phyloP scores from a whole-genome alignment of 2,797 vertebrate species.

The Scleropages formosus region DNA sequence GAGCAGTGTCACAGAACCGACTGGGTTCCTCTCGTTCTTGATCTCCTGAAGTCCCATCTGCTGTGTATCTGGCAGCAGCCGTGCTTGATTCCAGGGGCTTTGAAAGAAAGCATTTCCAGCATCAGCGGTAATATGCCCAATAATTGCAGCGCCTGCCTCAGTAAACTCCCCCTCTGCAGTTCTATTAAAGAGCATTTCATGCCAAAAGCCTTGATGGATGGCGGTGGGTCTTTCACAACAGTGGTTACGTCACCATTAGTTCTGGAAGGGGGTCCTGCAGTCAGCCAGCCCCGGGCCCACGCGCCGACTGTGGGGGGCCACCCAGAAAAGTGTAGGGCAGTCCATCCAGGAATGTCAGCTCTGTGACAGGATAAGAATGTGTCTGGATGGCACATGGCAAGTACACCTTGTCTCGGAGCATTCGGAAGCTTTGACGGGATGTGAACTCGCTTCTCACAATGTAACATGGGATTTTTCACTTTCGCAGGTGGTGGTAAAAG shows the following conservation, averaged over 20 bases:
- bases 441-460: too few species aligned
- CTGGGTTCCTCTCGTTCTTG: too few species aligned
- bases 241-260: not conserved
- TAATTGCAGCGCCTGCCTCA: not conserved
- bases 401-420: not conserved
- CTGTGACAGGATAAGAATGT: not conserved
- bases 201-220: not conserved
- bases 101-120: not conserved
- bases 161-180: not conserved
- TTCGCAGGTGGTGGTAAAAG: not conserved
- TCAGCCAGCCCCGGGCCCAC: too few species aligned
- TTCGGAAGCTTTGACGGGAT: too few species aligned
- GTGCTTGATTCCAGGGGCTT: not conserved
- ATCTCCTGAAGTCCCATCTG: not conserved
- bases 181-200: not conserved
- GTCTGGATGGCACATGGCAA: not conserved
- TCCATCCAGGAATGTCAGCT: not conserved
- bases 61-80: not conserved
- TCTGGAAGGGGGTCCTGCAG: not conserved
- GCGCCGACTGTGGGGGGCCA: not conserved
- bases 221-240: not conserved
- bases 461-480: too few species aligned
- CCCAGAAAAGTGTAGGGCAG: not conserved
- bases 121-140: not conserved
- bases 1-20: not conserved